A percentile compares a stretch with the other conserved stretches of the same genome.
Evolutionary conservation across 2,797 vertebrate species (phyloP).

Genomic region (Amphiprion clarkii): DNA sequence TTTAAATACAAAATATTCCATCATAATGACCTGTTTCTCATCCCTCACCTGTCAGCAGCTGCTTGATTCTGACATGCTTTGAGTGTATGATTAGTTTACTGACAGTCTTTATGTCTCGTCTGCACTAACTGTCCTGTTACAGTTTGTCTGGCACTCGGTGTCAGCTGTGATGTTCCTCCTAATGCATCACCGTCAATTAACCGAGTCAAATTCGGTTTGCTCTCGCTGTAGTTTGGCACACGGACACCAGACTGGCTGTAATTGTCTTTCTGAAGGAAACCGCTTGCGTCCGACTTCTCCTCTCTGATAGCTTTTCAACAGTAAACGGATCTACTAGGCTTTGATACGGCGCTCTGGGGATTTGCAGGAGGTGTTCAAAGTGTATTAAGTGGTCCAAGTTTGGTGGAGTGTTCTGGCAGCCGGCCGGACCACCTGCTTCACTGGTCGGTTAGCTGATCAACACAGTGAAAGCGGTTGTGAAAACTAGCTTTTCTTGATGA

Average conservation of each 20-base stretch:
- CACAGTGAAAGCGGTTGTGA: not conserved
- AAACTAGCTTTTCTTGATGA: not conserved
- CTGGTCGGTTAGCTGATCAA: not conserved
- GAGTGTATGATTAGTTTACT: constrained; percentile 17
- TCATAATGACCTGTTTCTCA: no score
- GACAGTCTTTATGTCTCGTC: constrained; percentile 19
- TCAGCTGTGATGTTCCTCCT: constrained; percentile 39
- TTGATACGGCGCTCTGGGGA: constrained; percentile 25
- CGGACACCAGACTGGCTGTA: not conserved
- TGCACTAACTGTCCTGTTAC: constrained; percentile 29
- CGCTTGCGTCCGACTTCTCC: not conserved
- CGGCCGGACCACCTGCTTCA: constrained; percentile 49
- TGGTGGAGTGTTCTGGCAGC: constrained; percentile 43
- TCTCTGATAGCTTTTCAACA: constrained; percentile 38
- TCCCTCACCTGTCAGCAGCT: no score
- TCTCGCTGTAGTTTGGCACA: constrained; percentile 20
- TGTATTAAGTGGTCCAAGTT: constrained; percentile 27
- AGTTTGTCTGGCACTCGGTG: constrained; percentile 16
- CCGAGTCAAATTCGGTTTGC: constrained; percentile 27
- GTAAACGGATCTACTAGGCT: constrained; percentile 20
- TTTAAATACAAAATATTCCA: no score
- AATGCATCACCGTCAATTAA: constrained; percentile 56
- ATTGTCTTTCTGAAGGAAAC: constrained; percentile 21
- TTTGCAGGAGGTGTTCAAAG: constrained; percentile 35
- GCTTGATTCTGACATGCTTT: constrained; percentile 18